Conservation (phyloP, 2,113 vertebrate genomes). For the Chrysemys picta region DNA sequence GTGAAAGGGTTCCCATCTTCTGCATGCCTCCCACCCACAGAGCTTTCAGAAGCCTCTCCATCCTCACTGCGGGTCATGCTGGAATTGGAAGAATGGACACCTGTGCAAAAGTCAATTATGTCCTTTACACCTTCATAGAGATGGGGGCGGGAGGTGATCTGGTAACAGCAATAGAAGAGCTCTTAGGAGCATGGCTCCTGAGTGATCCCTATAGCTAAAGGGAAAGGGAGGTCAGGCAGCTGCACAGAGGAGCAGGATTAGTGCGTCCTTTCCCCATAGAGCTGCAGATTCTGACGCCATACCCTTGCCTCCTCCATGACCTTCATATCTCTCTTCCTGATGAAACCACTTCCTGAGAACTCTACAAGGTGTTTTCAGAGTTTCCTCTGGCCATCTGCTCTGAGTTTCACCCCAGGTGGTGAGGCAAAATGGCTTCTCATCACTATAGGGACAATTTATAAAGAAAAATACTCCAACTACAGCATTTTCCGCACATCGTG, state of each 20-base stretch:
- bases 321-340: background rate
- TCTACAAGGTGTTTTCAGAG: fast-evolving
- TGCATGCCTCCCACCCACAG: fast-evolving
- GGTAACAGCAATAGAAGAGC: background rate
- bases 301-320: fast-evolving
- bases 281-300: background rate
- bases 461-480: background rate
- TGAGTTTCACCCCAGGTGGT: background rate
- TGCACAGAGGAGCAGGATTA: background rate
- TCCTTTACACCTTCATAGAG: background rate
- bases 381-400: background rate
- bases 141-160: background rate
- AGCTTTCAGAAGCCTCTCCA: fast-evolving
- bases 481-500: background rate
- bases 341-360: background rate
- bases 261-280: background rate
- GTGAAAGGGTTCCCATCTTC: background rate
- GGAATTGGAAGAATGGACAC: background rate
- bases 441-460: background rate
- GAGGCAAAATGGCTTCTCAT: background rate
- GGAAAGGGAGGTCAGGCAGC: background rate
- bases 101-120: background rate
- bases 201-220: background rate
- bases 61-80: fast-evolving
- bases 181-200: background rate